Base-by-base conservation (phyloP, 2,113 vertebrate species). In the Mesocricetus auratus region DNA sequence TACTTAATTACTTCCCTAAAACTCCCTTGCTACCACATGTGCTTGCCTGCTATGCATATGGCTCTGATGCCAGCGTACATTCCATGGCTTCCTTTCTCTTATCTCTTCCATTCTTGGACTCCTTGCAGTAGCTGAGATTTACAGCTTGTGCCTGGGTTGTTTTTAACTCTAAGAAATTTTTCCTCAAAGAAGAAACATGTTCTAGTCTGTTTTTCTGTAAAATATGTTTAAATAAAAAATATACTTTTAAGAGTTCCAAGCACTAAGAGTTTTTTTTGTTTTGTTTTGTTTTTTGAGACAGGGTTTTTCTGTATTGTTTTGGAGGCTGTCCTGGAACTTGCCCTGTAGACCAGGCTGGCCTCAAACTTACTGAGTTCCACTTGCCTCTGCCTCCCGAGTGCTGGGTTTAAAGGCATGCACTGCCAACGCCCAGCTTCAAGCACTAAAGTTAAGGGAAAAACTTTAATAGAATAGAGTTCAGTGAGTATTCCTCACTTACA, bases 221-320 rank as follows among this genome's bases (percentile, higher is more conserved):
- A 6, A 92, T 6, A 68, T 13, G 22, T 8, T 68, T 95, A 95
- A 86, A 74, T 26, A 17, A 21, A 86, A 95, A 86, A 36, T 81
- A 42, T 3, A 42, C n/a, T 60, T 89, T 86, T 85, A 45, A 91
- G 56, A 77, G 42, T 36, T 89, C 85, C 53, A 85, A 95, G 64
- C 45, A 66, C 2, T 47, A 47, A 79, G 50, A n/a, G n/a, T n/a
- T n/a, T n/a, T n/a, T n/a, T n/a, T n/a, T n/a, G n/a, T n/a, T n/a
- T n/a, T n/a, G n/a, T n/a, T n/a, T n/a, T n/a, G n/a, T n/a, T n/a
- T n/a, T n/a, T n/a, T n/a, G n/a, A n/a, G n/a, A n/a, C n/a, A n/a
- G n/a, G n/a, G n/a, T n/a, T n/a, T n/a, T n/a, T n/a, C n/a, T n/a
- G n/a, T n/a, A n/a, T n/a, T n/a, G n/a, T n/a, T n/a, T n/a, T n/a